Evolutionary conservation across 2,797 vertebrate genomes (phyloP).

Genomic region (Micropoecilia bifurca): DNA sequence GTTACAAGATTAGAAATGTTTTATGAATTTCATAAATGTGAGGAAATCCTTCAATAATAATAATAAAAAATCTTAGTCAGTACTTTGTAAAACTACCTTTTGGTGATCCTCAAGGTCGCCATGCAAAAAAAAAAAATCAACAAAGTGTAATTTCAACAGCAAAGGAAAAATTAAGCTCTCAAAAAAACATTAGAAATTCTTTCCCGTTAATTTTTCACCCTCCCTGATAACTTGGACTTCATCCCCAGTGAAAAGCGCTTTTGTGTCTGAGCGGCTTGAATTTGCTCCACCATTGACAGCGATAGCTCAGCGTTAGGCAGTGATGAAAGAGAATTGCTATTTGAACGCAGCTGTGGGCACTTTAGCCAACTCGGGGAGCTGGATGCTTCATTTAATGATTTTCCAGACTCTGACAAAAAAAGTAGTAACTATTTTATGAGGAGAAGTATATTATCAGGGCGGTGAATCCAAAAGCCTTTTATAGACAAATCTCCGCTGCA

Average conservation of each 20-base stretch:
- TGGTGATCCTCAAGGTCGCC: background rate
- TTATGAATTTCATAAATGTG: background rate
- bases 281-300: conserved; percentile 29
- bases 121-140: background rate
- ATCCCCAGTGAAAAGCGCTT: conserved; percentile 24
- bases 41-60: background rate
- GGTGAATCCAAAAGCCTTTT: conserved; percentile 36
- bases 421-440: conserved; percentile 41
- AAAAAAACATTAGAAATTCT: background rate
- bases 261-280: conserved; percentile 13
- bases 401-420: conserved; percentile 34
- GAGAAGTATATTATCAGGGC: conserved; percentile 34
- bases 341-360: conserved; percentile 38
- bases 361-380: conserved; percentile 39
- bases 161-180: background rate
- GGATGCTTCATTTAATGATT: conserved; percentile 55
- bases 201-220: background rate
- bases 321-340: conserved; percentile 38
- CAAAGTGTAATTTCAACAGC: background rate
- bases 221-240: background rate
- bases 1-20: background rate
- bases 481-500: conserved; percentile 36
- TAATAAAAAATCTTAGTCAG: too few species aligned
- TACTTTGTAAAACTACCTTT: background rate
- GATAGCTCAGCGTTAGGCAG: conserved; percentile 24